Evolutionary conservation across 2,888 invertebrate genomes (phyloP), one percentile per base, ranked within the genome.

Genomic region (Pristionchus arcanus): DNA sequence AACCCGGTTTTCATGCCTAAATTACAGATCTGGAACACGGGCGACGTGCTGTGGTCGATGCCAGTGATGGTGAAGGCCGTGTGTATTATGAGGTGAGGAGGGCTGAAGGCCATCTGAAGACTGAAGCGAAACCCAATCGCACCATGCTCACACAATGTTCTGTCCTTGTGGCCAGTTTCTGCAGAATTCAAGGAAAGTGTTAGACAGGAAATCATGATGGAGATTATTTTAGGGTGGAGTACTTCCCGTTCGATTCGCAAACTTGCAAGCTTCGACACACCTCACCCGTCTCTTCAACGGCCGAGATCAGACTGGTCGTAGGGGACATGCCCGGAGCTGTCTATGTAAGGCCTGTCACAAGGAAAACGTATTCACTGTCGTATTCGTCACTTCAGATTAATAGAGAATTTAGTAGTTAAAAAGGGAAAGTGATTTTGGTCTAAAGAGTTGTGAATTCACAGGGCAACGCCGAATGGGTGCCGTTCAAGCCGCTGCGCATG

Each of bases 401-500:
- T n/a, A n/a, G n/a, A n/a, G n/a, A n/a, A n/a, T n/a, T n/a, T n/a
- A n/a, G n/a, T n/a, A n/a, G n/a, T n/a, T n/a, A n/a, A n/a, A n/a
- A n/a, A n/a, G n/a, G n/a, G n/a, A n/a, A n/a, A n/a, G n/a, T n/a
- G n/a, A n/a, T n/a, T n/a, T n/a, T n/a, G n/a, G n/a, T n/a, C n/a
- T n/a, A n/a, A n/a, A n/a, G 42, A 49, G 13, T 49, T 11, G 11
- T 49, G 13, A 49, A 49, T 49, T 49, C 68, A 3, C 21, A 74
- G 74, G 74, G 74, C 37, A 74, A 74, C 37, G 74, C 74, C 37
- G 74, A 74, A 21, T 74, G 74, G 74, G 74, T 74, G 37, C 74
- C 74, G 37, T 74, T 74, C 74, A 74, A 74, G 74, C 74, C 74
- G 19, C 74, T 74, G 21, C 31, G 74, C n/a, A 74, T 74, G 74